These are phyloP conservation scores for honey bee (Apis mellifera) DNA, from an alignment of 1,140 invertebrate genomes.

Conservation along the genomic window Amel_HAv3.1 CM009936.2:10268001-10268500, in stretches of 20 bases:
- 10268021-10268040: too few relatives aligned
- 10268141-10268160: too few relatives aligned
- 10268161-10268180: too few relatives aligned
- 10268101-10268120: too few relatives aligned
- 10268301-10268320: constrained; percentile 38
- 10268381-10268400: neutral
- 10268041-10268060: too few relatives aligned
- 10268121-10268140: too few relatives aligned
- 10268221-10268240: neutral
- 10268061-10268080: too few relatives aligned
- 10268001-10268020: too few relatives aligned
- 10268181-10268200: neutral
- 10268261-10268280: constrained; percentile 13
- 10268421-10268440: neutral
- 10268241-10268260: constrained; percentile 17
- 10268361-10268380: neutral
- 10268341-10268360: neutral
- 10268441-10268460: neutral
- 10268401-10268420: neutral
- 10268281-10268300: neutral
- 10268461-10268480: neutral
- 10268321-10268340: constrained; percentile 31
- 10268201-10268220: neutral
- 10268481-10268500: neutral
- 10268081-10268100: too few relatives aligned